Percentiles rank a stretch among this genome's conserved stretches.
Evolutionary conservation across 2,797 vertebrate genomes (phyloP).

Genomic region (Chaetophractus vellerosus): DNA sequence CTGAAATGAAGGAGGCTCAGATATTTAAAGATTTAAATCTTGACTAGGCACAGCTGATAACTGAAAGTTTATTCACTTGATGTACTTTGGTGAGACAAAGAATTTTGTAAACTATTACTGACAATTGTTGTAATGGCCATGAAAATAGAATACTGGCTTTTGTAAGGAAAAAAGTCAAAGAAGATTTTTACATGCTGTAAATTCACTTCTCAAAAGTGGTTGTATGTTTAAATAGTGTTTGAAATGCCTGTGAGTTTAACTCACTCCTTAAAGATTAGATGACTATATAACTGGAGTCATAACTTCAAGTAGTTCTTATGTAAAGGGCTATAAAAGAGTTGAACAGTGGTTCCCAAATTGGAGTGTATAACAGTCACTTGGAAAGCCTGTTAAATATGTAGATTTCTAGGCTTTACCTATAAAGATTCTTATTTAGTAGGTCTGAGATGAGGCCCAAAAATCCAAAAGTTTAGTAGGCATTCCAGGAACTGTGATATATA

Average conservation of each 20-base stretch:
- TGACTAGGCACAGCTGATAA: slow-evolving; percentile 51
- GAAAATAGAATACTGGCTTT: slow-evolving; percentile 60
- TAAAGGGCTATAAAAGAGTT: not conserved
- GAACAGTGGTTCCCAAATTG: slow-evolving; percentile 39
- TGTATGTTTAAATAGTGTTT: slow-evolving; percentile 17
- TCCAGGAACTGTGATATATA: not conserved
- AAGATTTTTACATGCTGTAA: slow-evolving; percentile 38
- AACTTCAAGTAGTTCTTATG: slow-evolving; percentile 11
- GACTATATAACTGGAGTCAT: not conserved
- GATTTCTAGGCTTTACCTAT: slow-evolving; percentile 44
- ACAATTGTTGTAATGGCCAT: slow-evolving; percentile 40
- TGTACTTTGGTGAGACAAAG: slow-evolving; percentile 58
- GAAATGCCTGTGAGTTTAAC: slow-evolving; percentile 72
- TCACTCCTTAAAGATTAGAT: slow-evolving; percentile 71
- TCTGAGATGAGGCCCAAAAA: not conserved
- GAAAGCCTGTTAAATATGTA: slow-evolving; percentile 61
- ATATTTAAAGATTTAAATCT: slow-evolving; percentile 61
- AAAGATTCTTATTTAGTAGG: slow-evolving; percentile 28
- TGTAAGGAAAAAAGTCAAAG: slow-evolving; percentile 55
- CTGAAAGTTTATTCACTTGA: slow-evolving; percentile 20
- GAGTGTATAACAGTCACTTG: not conserved
- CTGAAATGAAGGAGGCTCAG: slow-evolving; percentile 39
- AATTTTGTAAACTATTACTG: slow-evolving; percentile 39
- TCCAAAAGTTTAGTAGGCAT: slow-evolving; percentile 28
- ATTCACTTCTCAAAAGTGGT: slow-evolving; percentile 49